These are phyloP conservation scores for Anadara kagoshimensis DNA, from an alignment of 1,140 invertebrate genomes.

Conservation along the genomic window DNA sequence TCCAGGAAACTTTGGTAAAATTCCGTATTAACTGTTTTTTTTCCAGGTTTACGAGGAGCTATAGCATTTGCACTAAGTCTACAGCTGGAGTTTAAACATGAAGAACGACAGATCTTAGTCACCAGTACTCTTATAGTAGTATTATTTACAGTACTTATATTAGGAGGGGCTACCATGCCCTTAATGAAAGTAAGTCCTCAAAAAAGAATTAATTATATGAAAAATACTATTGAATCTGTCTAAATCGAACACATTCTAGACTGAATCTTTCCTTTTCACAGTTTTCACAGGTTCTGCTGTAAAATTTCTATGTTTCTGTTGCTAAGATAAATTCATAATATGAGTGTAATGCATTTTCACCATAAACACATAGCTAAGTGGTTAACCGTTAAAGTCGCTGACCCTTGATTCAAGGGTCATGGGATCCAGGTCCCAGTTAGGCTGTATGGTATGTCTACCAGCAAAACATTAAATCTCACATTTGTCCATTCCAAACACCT, in stretches of 20 bases:
- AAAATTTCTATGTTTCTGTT: neutral
- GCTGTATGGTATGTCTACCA: neutral
- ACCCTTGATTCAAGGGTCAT: neutral
- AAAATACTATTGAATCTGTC: neutral
- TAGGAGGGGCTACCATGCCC: slow-evolving; percentile 97
- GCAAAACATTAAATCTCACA: neutral
- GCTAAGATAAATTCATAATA: neutral
- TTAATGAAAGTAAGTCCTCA: slow-evolving; percentile 81
- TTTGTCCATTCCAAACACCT: neutral
- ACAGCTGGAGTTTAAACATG: slow-evolving; percentile 87
- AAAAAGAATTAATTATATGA: neutral
- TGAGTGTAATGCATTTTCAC: neutral
- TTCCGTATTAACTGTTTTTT: slow-evolving; percentile 6
- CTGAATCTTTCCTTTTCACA: no score
- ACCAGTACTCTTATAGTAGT: slow-evolving; percentile 98
- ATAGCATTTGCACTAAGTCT: slow-evolving; percentile 98
- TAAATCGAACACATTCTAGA: no score
- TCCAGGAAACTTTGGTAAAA: no score
- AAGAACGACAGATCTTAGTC: slow-evolving; percentile 95
- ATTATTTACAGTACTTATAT: slow-evolving; percentile 93
- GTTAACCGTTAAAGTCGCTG: neutral
- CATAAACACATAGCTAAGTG: neutral
- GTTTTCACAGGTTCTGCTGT: neutral
- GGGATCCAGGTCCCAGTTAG: neutral
- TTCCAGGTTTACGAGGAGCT: slow-evolving; percentile 90